Evolutionary conservation across 2,113 vertebrate genomes (phyloP), one percentile per base, ranked within the genome.

Genomic region (Ascaphus truei): DNA sequence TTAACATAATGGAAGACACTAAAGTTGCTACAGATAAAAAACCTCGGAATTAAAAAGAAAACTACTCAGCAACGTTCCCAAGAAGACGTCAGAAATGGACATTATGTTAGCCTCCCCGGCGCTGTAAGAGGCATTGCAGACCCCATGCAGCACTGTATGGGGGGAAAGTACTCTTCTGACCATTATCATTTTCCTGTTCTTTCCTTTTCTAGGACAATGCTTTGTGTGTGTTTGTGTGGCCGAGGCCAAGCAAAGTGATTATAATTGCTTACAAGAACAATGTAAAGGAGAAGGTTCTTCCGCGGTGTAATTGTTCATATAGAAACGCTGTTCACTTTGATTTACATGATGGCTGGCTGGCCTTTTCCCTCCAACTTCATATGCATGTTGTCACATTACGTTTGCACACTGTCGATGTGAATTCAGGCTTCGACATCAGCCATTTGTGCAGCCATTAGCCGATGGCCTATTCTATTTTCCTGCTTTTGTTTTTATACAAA

Each of bases 221-320:
- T 53, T 31, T 65, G 31, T 31, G 31, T n/a, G 8, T 25, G 34
- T 60, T 27, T 60, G 57, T 65, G 62, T 23, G 52, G 23, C 62
- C 53, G 34, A 51, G 62, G 62, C 45, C 47, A 64, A 64, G 47
- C 47, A 23, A 51, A 37, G 62, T 64, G 47, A 52, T 64, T 64
- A 65, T 65, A 65, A 65, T 65, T 64, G 47, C 47, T 64, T 52
- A 30, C 22, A 4, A 52, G 62, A 55, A 65, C 34, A 65, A 65
- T 65, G 27, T 41, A 55, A 65, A 22, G 62, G 34, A 37, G 50
- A 18, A 30, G 36, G 36, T 30, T 22, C 34, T 18, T 27, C 26
- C 12, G 10, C 62, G 6, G 22, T 55, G 34, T 39, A 55, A 67
- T 67, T 57, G 50, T 66, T 53, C 51, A 68, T 65, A 65, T 41